Conservation (phyloP, 2,888 invertebrate genomes). For the Dicyrtoma fusca region DNA sequence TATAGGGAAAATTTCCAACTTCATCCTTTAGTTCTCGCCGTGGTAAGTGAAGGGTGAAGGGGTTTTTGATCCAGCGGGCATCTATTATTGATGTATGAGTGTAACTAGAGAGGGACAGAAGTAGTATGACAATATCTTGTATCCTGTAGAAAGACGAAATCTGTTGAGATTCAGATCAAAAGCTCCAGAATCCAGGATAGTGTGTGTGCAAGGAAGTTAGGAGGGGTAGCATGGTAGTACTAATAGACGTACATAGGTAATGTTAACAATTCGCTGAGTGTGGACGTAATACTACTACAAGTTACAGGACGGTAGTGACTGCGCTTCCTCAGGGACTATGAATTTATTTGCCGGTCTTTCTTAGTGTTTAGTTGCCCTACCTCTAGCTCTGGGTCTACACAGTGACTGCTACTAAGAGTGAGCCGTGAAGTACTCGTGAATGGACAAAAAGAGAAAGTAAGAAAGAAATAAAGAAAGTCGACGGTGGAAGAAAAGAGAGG, state of each 20-base stretch:
- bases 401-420: not conserved
- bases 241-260: too few relatives aligned
- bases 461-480: not conserved
- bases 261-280: too few relatives aligned
- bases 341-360: conserved; percentile 15
- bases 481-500: not conserved
- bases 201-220: too few relatives aligned
- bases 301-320: not conserved
- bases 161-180: not conserved
- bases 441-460: not conserved
- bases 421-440: not conserved
- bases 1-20: too few relatives aligned
- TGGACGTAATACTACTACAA: too few relatives aligned
- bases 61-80: not conserved
- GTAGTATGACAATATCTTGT: too few relatives aligned
- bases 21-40: too few relatives aligned
- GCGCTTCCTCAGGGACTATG: conserved; percentile 20
- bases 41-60: too few relatives aligned
- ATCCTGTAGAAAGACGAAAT: not conserved
- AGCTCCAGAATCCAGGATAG: not conserved
- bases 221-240: too few relatives aligned
- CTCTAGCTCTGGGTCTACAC: not conserved
- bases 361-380: not conserved
- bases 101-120: not conserved
- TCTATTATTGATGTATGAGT: conserved; percentile 3